Conservation (phyloP, 2,797 vertebrate genomes). For the Harpagifer antarcticus region DNA sequence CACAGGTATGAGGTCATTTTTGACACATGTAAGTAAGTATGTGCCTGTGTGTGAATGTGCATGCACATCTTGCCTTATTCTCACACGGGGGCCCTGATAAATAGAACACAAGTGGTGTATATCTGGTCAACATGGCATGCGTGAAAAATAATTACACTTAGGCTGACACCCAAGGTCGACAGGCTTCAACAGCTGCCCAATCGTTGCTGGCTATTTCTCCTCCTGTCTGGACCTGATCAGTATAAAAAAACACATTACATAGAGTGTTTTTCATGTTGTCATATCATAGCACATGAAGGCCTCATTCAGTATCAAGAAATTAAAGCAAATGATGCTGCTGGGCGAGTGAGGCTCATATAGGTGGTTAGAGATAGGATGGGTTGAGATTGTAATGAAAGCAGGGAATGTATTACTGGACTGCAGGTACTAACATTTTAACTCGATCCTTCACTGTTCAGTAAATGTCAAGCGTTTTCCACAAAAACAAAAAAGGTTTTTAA, state of each 20-base stretch:
- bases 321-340: slow-evolving; percentile 30
- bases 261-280: slow-evolving; percentile 68
- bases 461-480: neutral
- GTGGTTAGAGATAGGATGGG: slow-evolving; percentile 7
- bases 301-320: slow-evolving; percentile 48
- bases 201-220: slow-evolving; percentile 60
- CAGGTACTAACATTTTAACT: slow-evolving; percentile 4
- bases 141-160: slow-evolving; percentile 77
- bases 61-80: slow-evolving; percentile 12
- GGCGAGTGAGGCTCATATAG: slow-evolving; percentile 28
- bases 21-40: slow-evolving; percentile 41
- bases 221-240: slow-evolving; percentile 67
- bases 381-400: slow-evolving; percentile 8
- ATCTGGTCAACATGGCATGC: slow-evolving; percentile 76
- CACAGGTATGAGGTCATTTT: slow-evolving; percentile 58
- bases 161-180: slow-evolving; percentile 76
- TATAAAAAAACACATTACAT: slow-evolving; percentile 59
- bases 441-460: neutral
- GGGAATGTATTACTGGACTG: slow-evolving; percentile 8
- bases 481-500: slow-evolving; percentile 1
- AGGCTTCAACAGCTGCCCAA: slow-evolving; percentile 74
- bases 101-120: slow-evolving; percentile 60
- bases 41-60: slow-evolving; percentile 1
- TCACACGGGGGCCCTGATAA: slow-evolving; percentile 53
- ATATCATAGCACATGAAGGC: slow-evolving; percentile 67